Percentiles rank a stretch among this genome's conserved stretches.
These are phyloP conservation scores for Cataglyphis cursor DNA, from an alignment of 2,888 invertebrate genomes.

Conservation along the genomic window DNA sequence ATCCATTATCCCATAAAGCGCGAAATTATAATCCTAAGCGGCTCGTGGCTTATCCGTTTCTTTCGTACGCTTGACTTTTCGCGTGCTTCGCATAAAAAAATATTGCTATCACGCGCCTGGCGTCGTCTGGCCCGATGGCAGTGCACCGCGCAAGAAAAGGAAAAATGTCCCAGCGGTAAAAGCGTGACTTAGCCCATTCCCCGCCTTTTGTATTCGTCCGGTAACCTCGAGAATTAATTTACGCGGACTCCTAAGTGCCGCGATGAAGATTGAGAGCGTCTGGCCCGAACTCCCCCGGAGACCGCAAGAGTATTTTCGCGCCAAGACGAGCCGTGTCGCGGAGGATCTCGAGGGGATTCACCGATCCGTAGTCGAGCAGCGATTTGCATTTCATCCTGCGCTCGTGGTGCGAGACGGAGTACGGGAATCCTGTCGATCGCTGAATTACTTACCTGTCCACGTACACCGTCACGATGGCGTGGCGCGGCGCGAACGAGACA, in stretches of 20 bases:
- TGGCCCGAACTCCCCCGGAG: slow-evolving; percentile 66
- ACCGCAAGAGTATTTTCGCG: slow-evolving; percentile 66
- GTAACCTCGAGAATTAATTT: slow-evolving; percentile 74
- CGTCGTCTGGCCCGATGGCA: slow-evolving; percentile 33
- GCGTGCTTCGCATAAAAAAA: slow-evolving; percentile 42
- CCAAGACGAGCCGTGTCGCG: slow-evolving; percentile 64
- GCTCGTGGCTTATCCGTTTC: slow-evolving; percentile 18
- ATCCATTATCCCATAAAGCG: slow-evolving; percentile 10
- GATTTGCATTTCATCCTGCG: slow-evolving; percentile 74
- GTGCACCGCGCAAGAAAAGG: slow-evolving; percentile 21
- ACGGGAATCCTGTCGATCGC: slow-evolving; percentile 70
- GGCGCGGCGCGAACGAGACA: slow-evolving; percentile 34
- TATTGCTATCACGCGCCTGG: slow-evolving; percentile 41
- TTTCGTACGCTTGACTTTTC: slow-evolving; percentile 8
- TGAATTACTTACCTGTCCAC: slow-evolving; percentile 76
- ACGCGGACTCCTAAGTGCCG: slow-evolving; percentile 69
- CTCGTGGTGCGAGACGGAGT: slow-evolving; percentile 31
- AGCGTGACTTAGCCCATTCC: slow-evolving; percentile 68
- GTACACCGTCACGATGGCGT: slow-evolving; percentile 59
- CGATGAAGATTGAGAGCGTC: slow-evolving; percentile 76
- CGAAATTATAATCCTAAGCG: slow-evolving; percentile 15
- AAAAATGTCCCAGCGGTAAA: slow-evolving; percentile 47
- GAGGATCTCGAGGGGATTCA: slow-evolving; percentile 72
- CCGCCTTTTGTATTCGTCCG: slow-evolving; percentile 65
- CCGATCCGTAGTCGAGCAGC: slow-evolving; percentile 70